These are phyloP conservation scores for Hippocampus abdominalis DNA, from an alignment of 2,113 vertebrate genomes.

Conservation along the genomic window DNA sequence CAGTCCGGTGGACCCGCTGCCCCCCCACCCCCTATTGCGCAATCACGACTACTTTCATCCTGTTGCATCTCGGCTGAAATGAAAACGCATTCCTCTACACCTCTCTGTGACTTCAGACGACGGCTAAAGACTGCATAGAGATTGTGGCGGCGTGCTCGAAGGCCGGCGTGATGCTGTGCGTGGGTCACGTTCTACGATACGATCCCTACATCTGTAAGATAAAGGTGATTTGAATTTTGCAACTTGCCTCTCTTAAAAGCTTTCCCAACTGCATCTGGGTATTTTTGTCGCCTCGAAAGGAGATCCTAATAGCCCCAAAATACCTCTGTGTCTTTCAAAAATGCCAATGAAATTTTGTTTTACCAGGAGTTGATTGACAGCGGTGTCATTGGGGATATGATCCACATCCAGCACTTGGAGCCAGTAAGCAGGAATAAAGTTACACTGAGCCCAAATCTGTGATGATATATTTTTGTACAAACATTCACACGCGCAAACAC, in stretches of 20 bases:
- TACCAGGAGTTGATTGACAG: slow-evolving; percentile 72
- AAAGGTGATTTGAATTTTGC: slow-evolving; percentile 64
- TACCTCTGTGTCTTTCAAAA: not conserved
- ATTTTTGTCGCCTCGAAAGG: not conserved
- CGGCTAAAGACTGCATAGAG: slow-evolving; percentile 71
- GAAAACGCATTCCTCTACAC: not conserved
- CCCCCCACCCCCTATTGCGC: too few species aligned
- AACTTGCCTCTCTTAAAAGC: not conserved
- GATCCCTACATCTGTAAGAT: slow-evolving; percentile 73
- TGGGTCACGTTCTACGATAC: slow-evolving; percentile 80
- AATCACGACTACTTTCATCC: too few species aligned
- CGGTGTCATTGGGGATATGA: slow-evolving; percentile 74
- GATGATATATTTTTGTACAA: not conserved
- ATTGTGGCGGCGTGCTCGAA: slow-evolving; percentile 70
- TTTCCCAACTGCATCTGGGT: not conserved
- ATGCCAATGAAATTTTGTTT: not conserved
- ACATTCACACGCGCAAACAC: not conserved
- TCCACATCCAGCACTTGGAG: slow-evolving; percentile 82
- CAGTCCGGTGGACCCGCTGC: too few species aligned
- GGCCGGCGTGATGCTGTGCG: slow-evolving; percentile 70
- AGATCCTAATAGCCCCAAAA: not conserved
- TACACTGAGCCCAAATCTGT: not conserved
- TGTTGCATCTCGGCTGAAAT: not conserved
- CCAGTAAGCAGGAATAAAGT: slow-evolving; percentile 63
- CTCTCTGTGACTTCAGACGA: slow-evolving; percentile 60